Percentiles rank a stretch among this genome's conserved stretches.
Evolutionary conservation across 2,113 vertebrate species (phyloP).

Genomic region (Echinops telfairi): DNA sequence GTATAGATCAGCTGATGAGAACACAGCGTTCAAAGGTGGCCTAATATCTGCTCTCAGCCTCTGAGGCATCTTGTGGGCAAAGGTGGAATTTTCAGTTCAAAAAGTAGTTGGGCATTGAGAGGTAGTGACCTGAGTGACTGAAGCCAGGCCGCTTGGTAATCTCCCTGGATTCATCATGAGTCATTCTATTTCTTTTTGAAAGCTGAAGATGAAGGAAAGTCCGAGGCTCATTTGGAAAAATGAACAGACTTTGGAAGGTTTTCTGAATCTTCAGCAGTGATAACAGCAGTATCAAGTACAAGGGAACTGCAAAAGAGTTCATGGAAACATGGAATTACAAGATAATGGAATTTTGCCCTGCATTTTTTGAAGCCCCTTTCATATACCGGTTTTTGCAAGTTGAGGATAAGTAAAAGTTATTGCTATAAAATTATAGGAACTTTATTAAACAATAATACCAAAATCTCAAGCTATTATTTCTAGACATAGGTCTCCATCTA

Average conservation of each 20-base stretch:
- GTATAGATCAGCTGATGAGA: constrained; percentile 29
- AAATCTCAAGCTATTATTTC: too few species aligned
- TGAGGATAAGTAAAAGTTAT: background rate
- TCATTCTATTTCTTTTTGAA: constrained; percentile 59
- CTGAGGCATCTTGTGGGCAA: constrained; percentile 26
- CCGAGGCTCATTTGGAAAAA: constrained; percentile 18
- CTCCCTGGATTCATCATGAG: constrained; percentile 26
- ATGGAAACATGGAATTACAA: too few species aligned
- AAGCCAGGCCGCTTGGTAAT: constrained; percentile 31
- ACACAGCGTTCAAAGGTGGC: constrained; percentile 12
- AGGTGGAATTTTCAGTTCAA: constrained; percentile 18
- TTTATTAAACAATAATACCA: too few species aligned
- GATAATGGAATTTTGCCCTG: too few species aligned
- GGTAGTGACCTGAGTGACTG: background rate
- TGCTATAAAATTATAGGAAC: too few species aligned
- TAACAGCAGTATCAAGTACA: constrained; percentile 45
- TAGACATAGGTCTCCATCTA: too few species aligned
- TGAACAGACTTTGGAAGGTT: constrained; percentile 43
- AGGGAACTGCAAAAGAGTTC: too few species aligned
- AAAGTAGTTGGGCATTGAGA: constrained; percentile 13
- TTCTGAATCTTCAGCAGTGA: constrained; percentile 53
- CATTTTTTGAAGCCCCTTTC: too few species aligned
- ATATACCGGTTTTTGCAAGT: constrained; percentile 62
- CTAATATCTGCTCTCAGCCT: constrained; percentile 21
- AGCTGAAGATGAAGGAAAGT: constrained; percentile 56